A percentile compares a stretch with the other conserved stretches of the same genome.
phyloP scores from a whole-genome alignment of 2,797 vertebrate genomes.

The Ctenochaetus hawaiiensis region DNA sequence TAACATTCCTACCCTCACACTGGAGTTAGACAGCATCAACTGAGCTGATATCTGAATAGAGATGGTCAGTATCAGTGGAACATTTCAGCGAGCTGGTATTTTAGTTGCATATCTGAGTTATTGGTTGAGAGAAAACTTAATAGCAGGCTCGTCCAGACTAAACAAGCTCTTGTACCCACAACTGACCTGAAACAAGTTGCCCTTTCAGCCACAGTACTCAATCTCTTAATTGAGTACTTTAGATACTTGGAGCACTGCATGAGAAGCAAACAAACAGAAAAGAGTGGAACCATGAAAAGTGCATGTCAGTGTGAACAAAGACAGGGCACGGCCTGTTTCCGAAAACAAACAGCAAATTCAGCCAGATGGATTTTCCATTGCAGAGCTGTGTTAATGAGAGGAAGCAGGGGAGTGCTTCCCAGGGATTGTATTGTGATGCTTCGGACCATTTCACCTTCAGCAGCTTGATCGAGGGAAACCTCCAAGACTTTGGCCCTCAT shows the following conservation, averaged over 20 bases:
- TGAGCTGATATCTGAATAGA: neutral
- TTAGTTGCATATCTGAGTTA: conserved; percentile 4
- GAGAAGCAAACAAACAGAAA: conserved; percentile 70
- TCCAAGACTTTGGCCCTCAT: conserved; percentile 67
- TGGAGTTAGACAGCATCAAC: neutral
- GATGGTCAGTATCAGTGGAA: neutral
- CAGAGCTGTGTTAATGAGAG: conserved; percentile 83
- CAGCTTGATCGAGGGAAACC: conserved; percentile 76
- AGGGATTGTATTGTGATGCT: conserved; percentile 85
- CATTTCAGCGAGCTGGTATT: neutral
- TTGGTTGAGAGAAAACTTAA: conserved; percentile 5
- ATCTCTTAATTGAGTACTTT: conserved; percentile 12
- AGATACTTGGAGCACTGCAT: conserved; percentile 38
- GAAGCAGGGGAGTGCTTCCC: conserved; percentile 83
- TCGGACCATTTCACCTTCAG: conserved; percentile 62
- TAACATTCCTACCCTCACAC: neutral
- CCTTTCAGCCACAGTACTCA: conserved; percentile 28
- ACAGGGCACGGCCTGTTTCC: conserved; percentile 79
- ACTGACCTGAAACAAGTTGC: conserved; percentile 30
- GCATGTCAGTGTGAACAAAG: conserved; percentile 82
- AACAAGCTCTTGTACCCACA: conserved; percentile 47
- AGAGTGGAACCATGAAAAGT: conserved; percentile 68
- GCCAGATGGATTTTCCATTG: conserved; percentile 86
- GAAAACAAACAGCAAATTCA: conserved; percentile 83
- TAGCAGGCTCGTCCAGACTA: conserved; percentile 42